Evolutionary conservation across 1,140 invertebrate genomes (phyloP).

Genomic region (Sminthurinus signatus): DNA sequence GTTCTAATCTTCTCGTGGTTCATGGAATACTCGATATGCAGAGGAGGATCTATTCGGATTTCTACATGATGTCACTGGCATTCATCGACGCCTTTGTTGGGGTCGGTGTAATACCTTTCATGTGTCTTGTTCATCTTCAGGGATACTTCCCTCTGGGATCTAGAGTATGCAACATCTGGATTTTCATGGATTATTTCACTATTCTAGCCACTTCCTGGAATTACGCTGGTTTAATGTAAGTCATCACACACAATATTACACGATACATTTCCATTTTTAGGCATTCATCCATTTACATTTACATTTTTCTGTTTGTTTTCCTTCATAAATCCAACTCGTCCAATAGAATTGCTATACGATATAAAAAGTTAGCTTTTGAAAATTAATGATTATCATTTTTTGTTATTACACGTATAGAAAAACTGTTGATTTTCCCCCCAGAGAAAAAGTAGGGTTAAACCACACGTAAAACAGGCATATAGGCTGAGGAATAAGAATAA

Average conservation of each 20-base stretch:
- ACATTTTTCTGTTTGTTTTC: no score
- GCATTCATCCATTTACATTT: no score
- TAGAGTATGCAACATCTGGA: conserved; percentile 26
- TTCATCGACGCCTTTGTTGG: conserved; percentile 29
- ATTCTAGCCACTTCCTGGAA: conserved; percentile 28
- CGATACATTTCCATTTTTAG: no score
- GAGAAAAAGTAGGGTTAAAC: no score
- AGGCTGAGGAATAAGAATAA: no score
- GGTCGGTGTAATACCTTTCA: conserved; percentile 32
- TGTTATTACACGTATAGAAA: no score
- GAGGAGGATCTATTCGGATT: conserved; percentile 20
- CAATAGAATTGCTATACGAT: no score
- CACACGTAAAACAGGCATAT: no score
- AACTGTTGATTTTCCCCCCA: no score
- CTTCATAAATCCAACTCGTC: no score
- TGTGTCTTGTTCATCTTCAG: conserved; percentile 26
- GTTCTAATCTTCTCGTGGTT: conserved; percentile 25
- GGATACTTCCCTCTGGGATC: conserved; percentile 34
- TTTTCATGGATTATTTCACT: conserved; percentile 36
- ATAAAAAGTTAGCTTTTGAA: no score
- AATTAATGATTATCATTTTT: no score
- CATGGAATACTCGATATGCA: conserved; percentile 16
- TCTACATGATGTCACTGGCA: conserved; percentile 28
- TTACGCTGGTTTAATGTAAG: conserved; percentile 35
- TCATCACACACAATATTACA: neutral